Evolutionary conservation across 2,113 vertebrate species (phyloP), one percentile per base, ranked within the genome.

Genomic region (Albula glossodonta): DNA sequence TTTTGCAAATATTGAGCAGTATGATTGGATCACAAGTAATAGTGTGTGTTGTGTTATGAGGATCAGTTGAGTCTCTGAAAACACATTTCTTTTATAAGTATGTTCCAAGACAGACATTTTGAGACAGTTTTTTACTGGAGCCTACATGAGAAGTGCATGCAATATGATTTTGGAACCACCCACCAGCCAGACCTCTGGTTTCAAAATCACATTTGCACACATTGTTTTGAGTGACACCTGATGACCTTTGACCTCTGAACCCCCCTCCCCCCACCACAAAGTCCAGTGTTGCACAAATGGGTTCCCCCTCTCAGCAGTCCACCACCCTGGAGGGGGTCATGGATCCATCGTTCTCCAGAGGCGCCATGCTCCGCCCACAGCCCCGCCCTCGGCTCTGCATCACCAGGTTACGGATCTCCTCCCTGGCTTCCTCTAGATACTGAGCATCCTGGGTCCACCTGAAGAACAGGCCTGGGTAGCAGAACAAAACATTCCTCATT

Each of bases 401-500:
- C 22, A 94, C 91, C 80, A 97, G 87, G 84, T 63, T 92, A 90
- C 87, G 92, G 78, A 96, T 95, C 92, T 96, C 93, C 22, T 87
- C 92, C 92, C 94, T 92, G n/a, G 94, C 96, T 84, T 95, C 95
- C 0, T 97, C 94, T 80, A 96, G 92, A 84, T 94, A 89, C 60
- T 93, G 92, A 81, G 91, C 87, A 5, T 95, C 91, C 2, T 88
- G 81, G 19, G 94, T 95, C 96, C 96, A 97, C 0, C 93, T 94
- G 8, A 97, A 93, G 90, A 98, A 99, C 9, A 97, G 94, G 1
- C 96, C 97, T 97, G 78, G 53, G 81, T 70, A 86, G 60, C 57
- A 81, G 51, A 89, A 31, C 57, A 83, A 19, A 83, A 48, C 82
- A 7, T 41, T 41, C 31, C 31, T 41, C 31, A 41, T 41, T 41